These are phyloP conservation scores for Dynastes tityus DNA, from an alignment of 2,888 invertebrate genomes.

Conservation along the genomic window DNA sequence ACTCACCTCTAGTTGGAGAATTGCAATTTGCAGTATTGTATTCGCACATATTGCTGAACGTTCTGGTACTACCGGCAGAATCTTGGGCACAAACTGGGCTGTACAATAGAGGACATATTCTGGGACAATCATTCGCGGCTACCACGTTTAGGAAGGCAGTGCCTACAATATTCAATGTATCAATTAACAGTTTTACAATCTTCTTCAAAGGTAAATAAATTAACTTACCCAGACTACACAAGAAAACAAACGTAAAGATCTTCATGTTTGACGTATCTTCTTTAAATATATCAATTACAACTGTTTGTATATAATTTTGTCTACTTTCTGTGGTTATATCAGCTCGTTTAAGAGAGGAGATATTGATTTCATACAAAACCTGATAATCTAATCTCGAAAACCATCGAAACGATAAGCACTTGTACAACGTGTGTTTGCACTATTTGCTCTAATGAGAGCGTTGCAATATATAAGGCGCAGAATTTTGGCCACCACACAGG, in stretches of 20 bases:
- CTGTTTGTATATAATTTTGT: background rate
- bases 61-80: background rate
- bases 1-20: conserved; percentile 10
- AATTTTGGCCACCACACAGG: no score
- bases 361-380: background rate
- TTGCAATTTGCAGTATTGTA: conserved; percentile 7
- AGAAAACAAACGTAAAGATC: background rate
- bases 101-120: conserved; percentile 10
- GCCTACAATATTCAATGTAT: background rate
- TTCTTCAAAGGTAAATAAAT: background rate
- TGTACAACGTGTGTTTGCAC: background rate
- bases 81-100: conserved; percentile 18
- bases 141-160: background rate
- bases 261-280: background rate
- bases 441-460: background rate
- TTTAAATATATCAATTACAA: background rate
- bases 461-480: no score
- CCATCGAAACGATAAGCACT: background rate
- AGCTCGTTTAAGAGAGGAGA: background rate
- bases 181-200: background rate
- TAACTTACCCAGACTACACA: background rate
- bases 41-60: conserved; percentile 31
- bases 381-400: conserved; percentile 1
- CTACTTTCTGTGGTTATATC: background rate
- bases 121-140: background rate